Percentiles rank a stretch among this genome's conserved stretches.
Conservation (phyloP, 2,888 invertebrate species). For the Theodoxus fluviatilis region DNA sequence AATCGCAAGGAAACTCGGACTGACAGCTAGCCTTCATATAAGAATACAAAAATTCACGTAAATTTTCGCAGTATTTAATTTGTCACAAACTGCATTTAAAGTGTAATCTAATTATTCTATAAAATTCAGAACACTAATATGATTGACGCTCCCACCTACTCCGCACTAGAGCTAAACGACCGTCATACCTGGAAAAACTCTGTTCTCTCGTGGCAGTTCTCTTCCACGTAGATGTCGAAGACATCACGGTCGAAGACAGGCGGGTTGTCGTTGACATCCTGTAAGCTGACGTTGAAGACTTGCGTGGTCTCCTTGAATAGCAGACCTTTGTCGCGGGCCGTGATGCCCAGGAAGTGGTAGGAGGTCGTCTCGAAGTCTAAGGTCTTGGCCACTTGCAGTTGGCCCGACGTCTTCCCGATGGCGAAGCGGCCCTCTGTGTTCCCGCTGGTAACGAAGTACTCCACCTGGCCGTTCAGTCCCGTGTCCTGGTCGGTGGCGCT, state of each 20-base stretch:
- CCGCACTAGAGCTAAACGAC: too few relatives aligned
- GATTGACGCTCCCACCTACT: too few relatives aligned
- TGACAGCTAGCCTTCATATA: too few relatives aligned
- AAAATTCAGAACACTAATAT: too few relatives aligned
- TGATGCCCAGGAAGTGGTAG: conserved; percentile 85
- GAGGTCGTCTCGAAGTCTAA: conserved; percentile 87
- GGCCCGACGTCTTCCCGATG: conserved; percentile 80
- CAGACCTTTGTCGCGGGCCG: conserved; percentile 86
- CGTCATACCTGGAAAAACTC: too few relatives aligned
- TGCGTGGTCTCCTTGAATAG: conserved; percentile 80
- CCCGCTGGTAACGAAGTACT: conserved; percentile 73
- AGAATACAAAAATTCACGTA: too few relatives aligned
- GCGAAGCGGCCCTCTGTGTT: conserved; percentile 82
- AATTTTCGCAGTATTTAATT: too few relatives aligned
- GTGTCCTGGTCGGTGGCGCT: conserved; percentile 83
- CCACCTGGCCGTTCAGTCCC: conserved; percentile 89
- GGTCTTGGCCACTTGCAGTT: conserved; percentile 79
- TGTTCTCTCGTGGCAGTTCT: conserved; percentile 85
- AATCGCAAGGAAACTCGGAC: too few relatives aligned
- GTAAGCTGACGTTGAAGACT: conserved; percentile 83
- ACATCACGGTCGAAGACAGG: conserved; percentile 82
- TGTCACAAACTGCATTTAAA: too few relatives aligned
- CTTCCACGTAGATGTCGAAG: conserved; percentile 81
- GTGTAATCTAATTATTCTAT: too few relatives aligned
- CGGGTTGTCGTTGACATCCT: conserved; percentile 87